Evolutionary conservation across 2,888 invertebrate genomes (phyloP), one percentile per base, ranked within the genome.

Genomic region (Noctua janthe): DNA sequence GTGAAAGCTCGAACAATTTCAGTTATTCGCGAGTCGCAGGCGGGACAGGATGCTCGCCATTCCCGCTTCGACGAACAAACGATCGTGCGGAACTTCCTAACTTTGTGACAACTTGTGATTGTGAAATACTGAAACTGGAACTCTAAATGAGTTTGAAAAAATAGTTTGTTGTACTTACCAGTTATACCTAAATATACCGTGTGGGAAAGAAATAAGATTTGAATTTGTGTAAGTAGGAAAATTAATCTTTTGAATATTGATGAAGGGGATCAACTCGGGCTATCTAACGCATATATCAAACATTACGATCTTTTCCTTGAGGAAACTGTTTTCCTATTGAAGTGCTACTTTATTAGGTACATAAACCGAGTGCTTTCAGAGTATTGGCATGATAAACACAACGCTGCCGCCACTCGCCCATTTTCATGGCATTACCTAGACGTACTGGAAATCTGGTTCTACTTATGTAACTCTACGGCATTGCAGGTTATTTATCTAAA

Each of bases 401-500:
- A 51, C 69, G 76, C 54, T 73, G 74, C 73, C 78, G 76, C 54
- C 75, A 71, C 72, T 83, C 83, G 74, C 82, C 82, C 82, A 56
- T 87, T 83, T 82, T 67, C 78, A 85, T 85, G 85, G 80, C 81
- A 77, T 85, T 81, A 83, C 78, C 88, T 85, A 89, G 87, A 83
- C 83, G 76, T 84, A 79, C 83, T 83, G 82, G 66, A 84, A 84
- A 79, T 87, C 82, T 85, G 87, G 87, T 83, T 86, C 87, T 85
- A 90, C 93, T 96, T 96, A 96, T 94, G 92, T 96, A 96, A 96
- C 92, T 91, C 89, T 94, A 93, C 95, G 93, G 93, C 96, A 96
- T 92, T 96, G 96, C 96, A 95, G 96, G 91, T 87, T 93, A 91
- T 86, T 86, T 80, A 78, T 56, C 62, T 74, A n/a, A 43, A 76